Conservation (phyloP, 2,797 vertebrate genomes). For the Cyprinodon diabolis region DNA sequence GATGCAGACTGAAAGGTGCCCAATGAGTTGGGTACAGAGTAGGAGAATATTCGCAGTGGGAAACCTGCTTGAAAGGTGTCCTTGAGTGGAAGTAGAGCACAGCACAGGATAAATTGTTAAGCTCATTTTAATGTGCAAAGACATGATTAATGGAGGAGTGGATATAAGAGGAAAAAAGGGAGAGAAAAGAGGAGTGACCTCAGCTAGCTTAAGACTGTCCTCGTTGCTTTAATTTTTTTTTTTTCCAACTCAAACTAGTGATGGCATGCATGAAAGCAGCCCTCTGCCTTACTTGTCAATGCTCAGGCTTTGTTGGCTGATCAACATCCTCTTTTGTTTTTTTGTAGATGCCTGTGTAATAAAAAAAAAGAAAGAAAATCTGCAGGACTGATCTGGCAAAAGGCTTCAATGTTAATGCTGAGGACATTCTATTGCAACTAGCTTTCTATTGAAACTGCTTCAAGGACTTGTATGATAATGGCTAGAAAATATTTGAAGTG, state of each 20-base stretch:
- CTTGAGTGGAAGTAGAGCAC: constrained; percentile 69
- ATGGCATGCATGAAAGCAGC: constrained; percentile 57
- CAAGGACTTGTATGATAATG: constrained; percentile 25
- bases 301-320: constrained; percentile 29
- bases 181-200: constrained; percentile 32
- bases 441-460: constrained; percentile 46
- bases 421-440: constrained; percentile 49
- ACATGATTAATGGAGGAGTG: constrained; percentile 66
- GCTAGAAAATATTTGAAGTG: constrained; percentile 15
- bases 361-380: constrained; percentile 46
- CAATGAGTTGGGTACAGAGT: constrained; percentile 28
- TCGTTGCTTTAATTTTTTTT: constrained; percentile 37
- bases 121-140: constrained; percentile 64
- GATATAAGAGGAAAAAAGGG: constrained; percentile 9
- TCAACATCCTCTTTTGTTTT: constrained; percentile 32
- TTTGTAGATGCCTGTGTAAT: constrained; percentile 53
- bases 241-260: constrained; percentile 37
- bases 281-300: constrained; percentile 39
- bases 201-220: constrained; percentile 35
- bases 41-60: constrained; percentile 28
- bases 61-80: constrained; percentile 52
- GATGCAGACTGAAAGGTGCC: constrained; percentile 40
- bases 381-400: constrained; percentile 48
- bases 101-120: constrained; percentile 50
- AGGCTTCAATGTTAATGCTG: constrained; percentile 43